A percentile compares a stretch with the other conserved stretches of the same genome.
Evolutionary conservation across 2,113 vertebrate species (phyloP).

Genomic region (Cariama cristata): DNA sequence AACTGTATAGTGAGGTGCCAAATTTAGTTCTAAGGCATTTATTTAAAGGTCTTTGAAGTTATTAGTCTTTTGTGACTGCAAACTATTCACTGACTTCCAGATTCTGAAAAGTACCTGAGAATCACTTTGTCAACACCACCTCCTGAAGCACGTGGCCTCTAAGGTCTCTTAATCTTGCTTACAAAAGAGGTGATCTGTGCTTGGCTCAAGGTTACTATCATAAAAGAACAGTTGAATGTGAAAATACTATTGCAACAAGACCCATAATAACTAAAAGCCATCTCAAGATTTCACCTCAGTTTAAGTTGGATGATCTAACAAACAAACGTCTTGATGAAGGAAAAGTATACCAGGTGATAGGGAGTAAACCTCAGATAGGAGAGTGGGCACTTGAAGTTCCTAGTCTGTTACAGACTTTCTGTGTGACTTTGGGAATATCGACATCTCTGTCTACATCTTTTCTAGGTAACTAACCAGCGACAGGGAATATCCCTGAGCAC

Average conservation of each 20-base stretch:
- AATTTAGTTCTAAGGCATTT: not conserved
- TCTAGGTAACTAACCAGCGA: not conserved
- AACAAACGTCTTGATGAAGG: not conserved
- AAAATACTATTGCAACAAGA: not conserved
- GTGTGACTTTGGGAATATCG: not conserved
- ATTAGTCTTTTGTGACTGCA: not conserved
- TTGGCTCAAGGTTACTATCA: not conserved
- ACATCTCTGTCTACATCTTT: not conserved
- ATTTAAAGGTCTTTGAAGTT: not conserved
- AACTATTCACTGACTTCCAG: not conserved
- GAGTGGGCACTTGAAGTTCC: not conserved
- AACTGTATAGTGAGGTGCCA: not conserved
- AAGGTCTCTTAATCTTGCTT: rapidly evolving
- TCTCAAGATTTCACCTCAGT: not conserved
- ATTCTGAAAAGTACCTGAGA: not conserved
- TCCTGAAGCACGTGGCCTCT: not conserved
- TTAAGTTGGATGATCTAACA: not conserved
- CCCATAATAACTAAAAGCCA: not conserved
- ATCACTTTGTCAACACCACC: not conserved
- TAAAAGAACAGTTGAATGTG: not conserved
- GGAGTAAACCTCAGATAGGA: not conserved
- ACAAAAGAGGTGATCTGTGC: not conserved
- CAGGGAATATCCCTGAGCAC: not conserved
- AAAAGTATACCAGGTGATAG: not conserved
- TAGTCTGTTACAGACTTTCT: not conserved